Base-by-base conservation (phyloP, 2,797 vertebrate genomes). In the Uromys caudimaculatus region DNA sequence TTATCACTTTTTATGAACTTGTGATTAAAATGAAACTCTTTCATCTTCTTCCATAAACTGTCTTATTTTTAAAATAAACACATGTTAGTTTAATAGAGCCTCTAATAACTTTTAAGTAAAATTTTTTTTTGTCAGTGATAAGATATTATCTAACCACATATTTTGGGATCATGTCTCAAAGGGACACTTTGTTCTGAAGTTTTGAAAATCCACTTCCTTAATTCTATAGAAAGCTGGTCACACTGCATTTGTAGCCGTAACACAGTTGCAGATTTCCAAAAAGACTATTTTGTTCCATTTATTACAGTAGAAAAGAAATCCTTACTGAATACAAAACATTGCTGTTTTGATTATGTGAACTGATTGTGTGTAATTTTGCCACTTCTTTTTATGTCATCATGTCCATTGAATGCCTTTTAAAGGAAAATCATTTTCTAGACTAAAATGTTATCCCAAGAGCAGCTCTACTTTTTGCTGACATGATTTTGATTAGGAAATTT, bases 401-500 rank as follows among this genome's bases (percentile, higher is more conserved):
- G 98, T 98, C 98, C 98, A 99, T 98, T 99, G 98, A 99, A 98
- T 98, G 97, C 97, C 97, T 99, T 98, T 99, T 99, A 98, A 99
- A 99, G 98, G 97, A 98, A 98, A 98, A 98, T 98, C 97, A 98
- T 98, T 99, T 98, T 98, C 98, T 98, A 98, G 98, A 98, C 98
- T 98, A 98, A 98, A 99, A 99, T 98, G 98, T 98, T 98, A 98
- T 98, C 98, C 93, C 98, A 98, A 98, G 98, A 99, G 98, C 98
- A 98, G 97, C 95, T 98, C 98, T 98, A 98, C 98, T n/a, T 98
- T 98, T 98, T 98, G 98, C 98, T 98, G 98, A 98, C 98, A 98
- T 98, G 98, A 99, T 98, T 98, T 98, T 99, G 98, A 98, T 98
- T 98, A 98, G 98, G 98, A 98, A 99, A 99, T 98, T 98, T 99